These are phyloP conservation scores for Ciconia stormi DNA, from an alignment of 2,113 vertebrate species.

Conservation along the genomic window DNA sequence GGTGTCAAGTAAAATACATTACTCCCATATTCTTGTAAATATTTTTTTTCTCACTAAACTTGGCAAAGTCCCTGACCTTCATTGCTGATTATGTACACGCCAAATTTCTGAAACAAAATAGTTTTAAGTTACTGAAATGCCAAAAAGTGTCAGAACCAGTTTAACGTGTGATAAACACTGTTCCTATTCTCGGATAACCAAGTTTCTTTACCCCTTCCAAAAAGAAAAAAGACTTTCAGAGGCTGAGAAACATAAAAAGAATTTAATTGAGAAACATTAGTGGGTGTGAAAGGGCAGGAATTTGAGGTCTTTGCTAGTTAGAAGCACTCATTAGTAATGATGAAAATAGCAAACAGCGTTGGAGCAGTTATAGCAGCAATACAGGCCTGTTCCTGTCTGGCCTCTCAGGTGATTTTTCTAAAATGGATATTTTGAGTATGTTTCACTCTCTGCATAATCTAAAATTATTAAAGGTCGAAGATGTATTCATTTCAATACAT, in stretches of 20 bases:
- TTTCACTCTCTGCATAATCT: not conserved
- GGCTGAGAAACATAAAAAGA: not conserved
- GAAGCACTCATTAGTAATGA: not conserved
- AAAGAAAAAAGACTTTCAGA: not conserved
- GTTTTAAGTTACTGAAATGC: not conserved
- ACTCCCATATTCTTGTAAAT: not conserved
- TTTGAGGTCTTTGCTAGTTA: not conserved
- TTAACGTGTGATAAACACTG: not conserved
- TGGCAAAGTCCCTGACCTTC: not conserved
- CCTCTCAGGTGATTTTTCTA: not conserved
- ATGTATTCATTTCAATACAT: not conserved
- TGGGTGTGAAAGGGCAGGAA: not conserved
- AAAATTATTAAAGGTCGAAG: not conserved
- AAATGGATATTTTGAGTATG: not conserved
- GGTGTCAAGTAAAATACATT: not conserved
- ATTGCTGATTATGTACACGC: not conserved
- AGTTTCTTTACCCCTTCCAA: not conserved
- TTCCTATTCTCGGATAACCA: not conserved
- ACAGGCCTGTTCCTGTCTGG: not conserved
- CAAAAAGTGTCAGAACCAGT: not conserved
- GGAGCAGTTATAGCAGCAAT: not conserved
- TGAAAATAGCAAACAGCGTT: not conserved
- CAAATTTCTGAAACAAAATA: slow-evolving; percentile 4
- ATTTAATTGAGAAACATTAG: not conserved
- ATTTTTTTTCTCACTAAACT: not conserved